Evolutionary conservation across 1,140 invertebrate species (phyloP), one percentile per base, ranked within the genome.

Genomic region (Campoletis sonorensis): DNA sequence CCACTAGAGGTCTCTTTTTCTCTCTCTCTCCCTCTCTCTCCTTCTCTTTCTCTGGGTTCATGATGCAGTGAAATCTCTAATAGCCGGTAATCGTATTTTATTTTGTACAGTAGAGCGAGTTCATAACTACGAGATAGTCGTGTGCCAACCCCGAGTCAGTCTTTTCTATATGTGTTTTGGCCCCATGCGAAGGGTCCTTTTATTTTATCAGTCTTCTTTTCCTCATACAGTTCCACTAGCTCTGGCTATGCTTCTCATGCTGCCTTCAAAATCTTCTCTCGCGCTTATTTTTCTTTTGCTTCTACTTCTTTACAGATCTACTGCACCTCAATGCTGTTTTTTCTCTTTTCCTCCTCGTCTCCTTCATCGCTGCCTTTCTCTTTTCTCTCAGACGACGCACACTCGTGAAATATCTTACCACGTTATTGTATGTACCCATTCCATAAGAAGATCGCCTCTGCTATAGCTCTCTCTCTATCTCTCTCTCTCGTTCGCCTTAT

Each of bases 331-430:
- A 15, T 73, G 18, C 1, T 73, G 10, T 49, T 23, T 27, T n/a
- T 67, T 83, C 23, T 61, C 40, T 73, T 64, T 30, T 73, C 71
- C 37, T 16, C 71, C 45, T n/a, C 40, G 51, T 33, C 37, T 45
- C 61, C 58, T n/a, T 40, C 27, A 11, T 61, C 79, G 72, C 82
- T 81, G 82, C 77, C 84, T 80, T 81, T 81, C 75, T 75, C 71
- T 40, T 33, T 81, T 67, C 30, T 58, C 18, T 33, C 72, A 71
- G 78, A 15, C 23, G 18, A 27, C 73, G 26, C 73, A 77, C 51
- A 77, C 73, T 77, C 54, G 73, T 77, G 73, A 77, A 61, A 77
- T 77, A 77, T 77, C 54, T 54, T 77, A 77, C 73, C 73, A 77
- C 73, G 54, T 77, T 77, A 77, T 77, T 77, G 73, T 77, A 37